Conservation (phyloP, 2,797 vertebrate species). For the Lepus oiostolus region DNA sequence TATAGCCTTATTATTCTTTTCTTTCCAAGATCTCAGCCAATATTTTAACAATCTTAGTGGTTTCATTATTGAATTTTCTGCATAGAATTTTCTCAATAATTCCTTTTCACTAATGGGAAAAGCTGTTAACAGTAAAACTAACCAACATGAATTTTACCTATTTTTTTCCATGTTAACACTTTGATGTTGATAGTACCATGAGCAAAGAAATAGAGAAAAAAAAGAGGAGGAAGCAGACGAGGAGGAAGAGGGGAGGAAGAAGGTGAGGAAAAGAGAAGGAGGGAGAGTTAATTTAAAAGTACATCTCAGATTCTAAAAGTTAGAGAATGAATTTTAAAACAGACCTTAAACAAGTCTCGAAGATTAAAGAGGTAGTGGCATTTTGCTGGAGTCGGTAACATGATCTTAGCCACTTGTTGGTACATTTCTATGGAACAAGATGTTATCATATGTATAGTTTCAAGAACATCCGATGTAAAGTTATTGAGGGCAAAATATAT, state of each 20-base stretch:
- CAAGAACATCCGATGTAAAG: constrained; percentile 85
- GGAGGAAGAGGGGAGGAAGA: not conserved
- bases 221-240: not conserved
- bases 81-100: not conserved
- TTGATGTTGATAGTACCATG: not conserved
- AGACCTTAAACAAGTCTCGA: constrained; percentile 87
- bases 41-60: not conserved
- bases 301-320: constrained; percentile 3
- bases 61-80: not conserved
- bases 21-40: not conserved
- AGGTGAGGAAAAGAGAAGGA: not conserved
- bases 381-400: constrained; percentile 87
- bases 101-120: not conserved
- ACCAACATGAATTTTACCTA: not conserved
- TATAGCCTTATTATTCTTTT: not conserved
- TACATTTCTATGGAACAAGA: constrained; percentile 86
- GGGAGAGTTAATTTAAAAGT: not conserved
- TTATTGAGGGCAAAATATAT: constrained; percentile 82
- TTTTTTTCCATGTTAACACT: not conserved
- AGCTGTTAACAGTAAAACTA: not conserved
- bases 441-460: constrained; percentile 78
- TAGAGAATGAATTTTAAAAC: constrained; percentile 45
- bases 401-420: constrained; percentile 77
- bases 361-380: constrained; percentile 88
- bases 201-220: not conserved